These are phyloP conservation scores for Saguinus midas DNA, from an alignment of 2,113 vertebrate genomes.

Conservation along the genomic window DNA sequence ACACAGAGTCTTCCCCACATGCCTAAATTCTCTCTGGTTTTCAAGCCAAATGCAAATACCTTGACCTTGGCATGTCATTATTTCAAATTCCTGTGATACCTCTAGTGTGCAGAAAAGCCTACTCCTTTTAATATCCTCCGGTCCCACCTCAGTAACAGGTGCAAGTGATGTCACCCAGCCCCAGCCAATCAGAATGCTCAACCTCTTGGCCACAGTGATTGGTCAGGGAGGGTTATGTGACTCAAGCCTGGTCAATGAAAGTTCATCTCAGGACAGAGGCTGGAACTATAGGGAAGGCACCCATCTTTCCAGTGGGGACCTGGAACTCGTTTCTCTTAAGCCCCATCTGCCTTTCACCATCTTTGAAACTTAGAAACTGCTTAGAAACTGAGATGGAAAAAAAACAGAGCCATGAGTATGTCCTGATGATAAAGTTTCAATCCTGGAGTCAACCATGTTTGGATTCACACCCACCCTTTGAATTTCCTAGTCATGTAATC, in stretches of 20 bases:
- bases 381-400: not conserved
- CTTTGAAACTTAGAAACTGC: not conserved
- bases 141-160: not conserved
- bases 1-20: accelerated
- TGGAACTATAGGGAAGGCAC: too few species aligned
- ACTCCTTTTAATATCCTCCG: not conserved
- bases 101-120: accelerated
- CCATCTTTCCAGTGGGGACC: not conserved
- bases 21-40: not conserved
- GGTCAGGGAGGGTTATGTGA: not conserved
- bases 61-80: not conserved
- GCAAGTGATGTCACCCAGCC: not conserved
- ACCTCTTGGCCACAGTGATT: not conserved
- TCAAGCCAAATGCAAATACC: too few species aligned
- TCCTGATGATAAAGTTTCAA: not conserved
- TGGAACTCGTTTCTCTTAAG: too few species aligned
- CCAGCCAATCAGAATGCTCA: not conserved
- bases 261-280: not conserved
- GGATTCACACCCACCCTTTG: not conserved
- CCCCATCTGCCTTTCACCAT: accelerated
- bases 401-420: not conserved
- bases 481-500: not conserved
- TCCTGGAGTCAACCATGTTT: too few species aligned
- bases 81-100: not conserved
- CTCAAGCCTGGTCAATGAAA: not conserved